Percentiles rank a stretch among this genome's conserved stretches.
These are phyloP conservation scores for Cryptosula pallasiana DNA, from an alignment of 2,888 invertebrate genomes.

Conservation along the genomic window DNA sequence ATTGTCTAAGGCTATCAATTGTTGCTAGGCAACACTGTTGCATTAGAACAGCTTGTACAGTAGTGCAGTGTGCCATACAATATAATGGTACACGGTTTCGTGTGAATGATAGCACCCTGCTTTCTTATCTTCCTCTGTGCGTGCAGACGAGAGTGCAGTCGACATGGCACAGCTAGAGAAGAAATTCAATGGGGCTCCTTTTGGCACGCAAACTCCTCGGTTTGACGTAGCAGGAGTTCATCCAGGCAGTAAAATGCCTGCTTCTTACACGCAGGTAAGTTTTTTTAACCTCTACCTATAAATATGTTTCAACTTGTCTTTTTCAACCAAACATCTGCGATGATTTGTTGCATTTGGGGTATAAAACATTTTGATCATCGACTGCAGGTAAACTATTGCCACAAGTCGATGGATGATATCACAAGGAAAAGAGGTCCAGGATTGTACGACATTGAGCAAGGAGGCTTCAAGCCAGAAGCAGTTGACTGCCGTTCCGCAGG, in stretches of 20 bases:
- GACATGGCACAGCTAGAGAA: conserved; percentile 24
- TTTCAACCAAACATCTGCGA: no score
- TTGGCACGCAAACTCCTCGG: conserved; percentile 32
- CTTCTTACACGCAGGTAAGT: conserved; percentile 47
- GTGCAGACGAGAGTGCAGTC: neutral
- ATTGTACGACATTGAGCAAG: conserved; percentile 39
- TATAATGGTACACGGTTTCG: neutral
- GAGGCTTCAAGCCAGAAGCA: conserved; percentile 39
- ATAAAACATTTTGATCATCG: neutral
- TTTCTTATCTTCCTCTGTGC: neutral
- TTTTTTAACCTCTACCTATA: no score
- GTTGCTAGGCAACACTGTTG: neutral
- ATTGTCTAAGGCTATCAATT: neutral
- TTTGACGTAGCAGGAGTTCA: conserved; percentile 50
- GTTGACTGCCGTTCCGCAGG: conserved; percentile 40
- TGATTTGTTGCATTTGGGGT: no score
- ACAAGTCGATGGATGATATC: neutral
- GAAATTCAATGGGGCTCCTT: conserved; percentile 31
- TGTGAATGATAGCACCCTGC: no score
- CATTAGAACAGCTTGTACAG: neutral
- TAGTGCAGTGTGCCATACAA: neutral
- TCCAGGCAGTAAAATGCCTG: conserved; percentile 47
- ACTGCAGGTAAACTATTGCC: neutral
- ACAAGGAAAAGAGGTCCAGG: conserved; percentile 39
- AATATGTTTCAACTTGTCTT: no score